Base-by-base conservation (phyloP, 2,888 invertebrate species). In the Ypsolopha sequella region DNA sequence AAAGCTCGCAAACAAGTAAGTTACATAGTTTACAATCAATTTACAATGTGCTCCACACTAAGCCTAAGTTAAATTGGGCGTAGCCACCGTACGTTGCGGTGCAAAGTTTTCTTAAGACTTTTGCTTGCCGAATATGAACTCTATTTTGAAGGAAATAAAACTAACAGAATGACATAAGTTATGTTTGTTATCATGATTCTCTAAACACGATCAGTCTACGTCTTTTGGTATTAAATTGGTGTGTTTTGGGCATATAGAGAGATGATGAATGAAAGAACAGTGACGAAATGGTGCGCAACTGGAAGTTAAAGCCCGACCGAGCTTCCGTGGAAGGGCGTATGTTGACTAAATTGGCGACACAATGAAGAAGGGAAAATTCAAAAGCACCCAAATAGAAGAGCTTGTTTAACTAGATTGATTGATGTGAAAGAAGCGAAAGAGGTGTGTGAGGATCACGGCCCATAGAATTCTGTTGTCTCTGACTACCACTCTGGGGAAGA, bases 31-130 rank as follows among this genome's bases (percentile, higher is more conserved):
- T 33, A 46, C 46, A 46, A 46, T 46, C 46, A 46, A 46, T 46
- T 46, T 35, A 46, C 46, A 46, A 46, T 46, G 46, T 35, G 35
- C 46, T 24, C 46, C 33, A 35, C 35, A 33, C 34, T 45, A 46
- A 11, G 46, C 11, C 46, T 46, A 46, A 46, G 46, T 46, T 46
- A 46, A 46, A 46, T 46, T 46, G 46, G 46, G 46, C 46, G 34
- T 34, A 35, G 34, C 46, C 24, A 24, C 24, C 24, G 24, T 24
- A 24, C 24, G 2, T 24, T 24, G 2, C 4, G 24, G 24, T 2
- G 24, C 24, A 24, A 24, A 24, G 24, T 24, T 24, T 24, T 24
- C 24, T 24, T 24, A 24, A 4, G 4, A 24, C 24, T 24, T 24
- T 24, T 4, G 24, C 24, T 24, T 3, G 4, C 4, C 24, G 24